Evolutionary conservation across 2,888 invertebrate species (phyloP).

Genomic region (Bursaphelenchus okinawaensis): DNA sequence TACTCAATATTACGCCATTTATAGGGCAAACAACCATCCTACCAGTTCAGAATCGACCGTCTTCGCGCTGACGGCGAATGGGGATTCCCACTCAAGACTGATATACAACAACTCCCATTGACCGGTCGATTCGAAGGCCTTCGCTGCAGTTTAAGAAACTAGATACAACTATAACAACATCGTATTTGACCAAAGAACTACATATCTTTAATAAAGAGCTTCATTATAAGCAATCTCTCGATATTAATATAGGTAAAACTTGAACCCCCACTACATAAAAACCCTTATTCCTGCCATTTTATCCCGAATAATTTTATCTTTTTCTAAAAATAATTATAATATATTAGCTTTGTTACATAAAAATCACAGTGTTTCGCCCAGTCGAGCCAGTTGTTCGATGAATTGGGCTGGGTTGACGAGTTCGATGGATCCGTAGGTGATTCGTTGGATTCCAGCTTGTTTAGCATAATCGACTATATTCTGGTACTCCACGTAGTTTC

Average conservation of each 20-base stretch:
- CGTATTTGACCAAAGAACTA: no score
- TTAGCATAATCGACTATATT: constrained; percentile 91
- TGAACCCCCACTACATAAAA: no score
- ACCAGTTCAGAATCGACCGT: neutral
- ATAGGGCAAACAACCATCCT: neutral
- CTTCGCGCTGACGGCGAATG: neutral
- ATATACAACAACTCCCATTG: neutral
- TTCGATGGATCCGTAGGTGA: constrained; percentile 91
- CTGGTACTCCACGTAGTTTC: constrained; percentile 98
- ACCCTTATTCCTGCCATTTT: no score
- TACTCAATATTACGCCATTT: neutral
- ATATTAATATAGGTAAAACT: no score
- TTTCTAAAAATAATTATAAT: no score
- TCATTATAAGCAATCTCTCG: no score
- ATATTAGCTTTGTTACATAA: no score
- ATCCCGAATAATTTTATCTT: no score
- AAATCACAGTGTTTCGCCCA: constrained; percentile 9
- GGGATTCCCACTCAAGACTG: neutral
- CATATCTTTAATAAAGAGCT: no score
- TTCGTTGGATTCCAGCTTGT: constrained; percentile 65
- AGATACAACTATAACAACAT: no score
- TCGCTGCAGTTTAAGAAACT: no score
- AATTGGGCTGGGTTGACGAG: constrained; percentile 88
- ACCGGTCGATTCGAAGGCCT: no score
- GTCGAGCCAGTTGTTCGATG: constrained; percentile 69